phyloP scores from a whole-genome alignment of 2,797 vertebrate genomes.

The Botia almorhae region DNA sequence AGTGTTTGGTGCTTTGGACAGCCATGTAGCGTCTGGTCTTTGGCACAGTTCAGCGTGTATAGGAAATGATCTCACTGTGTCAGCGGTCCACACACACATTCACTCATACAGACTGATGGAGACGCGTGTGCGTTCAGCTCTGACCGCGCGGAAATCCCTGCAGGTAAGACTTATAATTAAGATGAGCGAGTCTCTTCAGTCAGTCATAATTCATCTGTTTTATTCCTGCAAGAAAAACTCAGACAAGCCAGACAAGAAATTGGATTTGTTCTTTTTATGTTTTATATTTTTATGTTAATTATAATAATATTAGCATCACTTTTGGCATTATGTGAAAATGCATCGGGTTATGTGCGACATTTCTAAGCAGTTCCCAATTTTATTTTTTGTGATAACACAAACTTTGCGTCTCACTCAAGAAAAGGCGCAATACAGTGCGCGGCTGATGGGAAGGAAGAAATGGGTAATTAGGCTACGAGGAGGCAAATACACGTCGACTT shows the following conservation, averaged over 20 bases:
- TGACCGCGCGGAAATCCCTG: slow-evolving; percentile 8
- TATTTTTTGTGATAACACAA: background rate
- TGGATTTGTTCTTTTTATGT: background rate
- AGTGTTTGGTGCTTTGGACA: background rate
- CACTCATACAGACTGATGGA: slow-evolving; percentile 30
- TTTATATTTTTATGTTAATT: background rate
- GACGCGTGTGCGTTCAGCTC: slow-evolving; percentile 8
- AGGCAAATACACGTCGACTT: background rate
- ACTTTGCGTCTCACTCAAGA: background rate
- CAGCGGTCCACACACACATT: background rate
- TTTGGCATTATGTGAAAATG: background rate
- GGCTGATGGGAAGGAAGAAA: slow-evolving; percentile 5
- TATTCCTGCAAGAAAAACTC: background rate
- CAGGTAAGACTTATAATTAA: slow-evolving; percentile 24
- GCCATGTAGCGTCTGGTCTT: slow-evolving; percentile 19
- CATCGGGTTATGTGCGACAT: background rate
- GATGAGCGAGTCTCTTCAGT: background rate
- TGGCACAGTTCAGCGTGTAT: slow-evolving; percentile 11
- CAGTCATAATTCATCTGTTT: background rate
- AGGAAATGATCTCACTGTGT: background rate
- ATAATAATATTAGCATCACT: too few species aligned
- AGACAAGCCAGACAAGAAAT: background rate
- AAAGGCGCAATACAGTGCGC: background rate
- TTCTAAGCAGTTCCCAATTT: background rate
- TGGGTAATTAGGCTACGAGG: background rate